Percentiles rank a stretch among this genome's conserved stretches.
Evolutionary conservation across 2,113 vertebrate genomes (phyloP).

Genomic region (Platichthys flesus): DNA sequence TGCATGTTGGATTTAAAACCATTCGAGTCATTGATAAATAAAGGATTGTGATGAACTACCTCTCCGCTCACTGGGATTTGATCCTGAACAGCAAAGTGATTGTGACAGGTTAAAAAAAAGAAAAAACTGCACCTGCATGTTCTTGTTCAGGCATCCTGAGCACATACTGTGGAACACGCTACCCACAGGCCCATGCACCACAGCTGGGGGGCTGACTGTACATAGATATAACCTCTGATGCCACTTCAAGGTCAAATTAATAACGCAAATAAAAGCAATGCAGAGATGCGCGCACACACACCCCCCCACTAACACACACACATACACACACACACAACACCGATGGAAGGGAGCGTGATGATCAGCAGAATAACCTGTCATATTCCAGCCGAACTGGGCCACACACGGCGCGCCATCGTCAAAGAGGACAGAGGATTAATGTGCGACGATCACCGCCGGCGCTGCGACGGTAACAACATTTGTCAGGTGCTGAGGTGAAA

Average conservation of each 20-base stretch:
- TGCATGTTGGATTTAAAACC: background rate
- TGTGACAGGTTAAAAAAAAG: slow-evolving; percentile 19
- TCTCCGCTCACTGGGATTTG: background rate
- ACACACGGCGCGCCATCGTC: slow-evolving; percentile 27
- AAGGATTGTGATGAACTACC: background rate
- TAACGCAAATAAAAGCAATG: background rate
- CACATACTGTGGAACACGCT: background rate
- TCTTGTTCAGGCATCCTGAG: slow-evolving; percentile 9
- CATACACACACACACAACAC: background rate
- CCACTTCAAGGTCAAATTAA: slow-evolving; percentile 72
- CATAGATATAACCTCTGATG: slow-evolving; percentile 58
- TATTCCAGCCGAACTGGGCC: background rate
- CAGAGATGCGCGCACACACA: background rate
- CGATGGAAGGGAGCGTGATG: background rate
- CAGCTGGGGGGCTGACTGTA: slow-evolving; percentile 4
- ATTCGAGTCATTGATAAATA: slow-evolving; percentile 7
- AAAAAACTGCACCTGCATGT: slow-evolving; percentile 41
- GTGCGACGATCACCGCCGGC: slow-evolving; percentile 24
- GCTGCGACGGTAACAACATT: slow-evolving; percentile 25
- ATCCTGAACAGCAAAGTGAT: background rate
- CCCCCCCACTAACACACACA: too few relatives aligned
- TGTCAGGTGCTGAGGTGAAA: slow-evolving; percentile 45
- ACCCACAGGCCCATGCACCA: slow-evolving; percentile 12
- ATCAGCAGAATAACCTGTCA: background rate
- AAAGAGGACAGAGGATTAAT: slow-evolving; percentile 24